A percentile compares a stretch with the other conserved stretches of the same genome.
These are phyloP conservation scores for Caenorhabditis briggsae DNA, from an alignment of 1,140 invertebrate genomes.

Conservation along the genomic window DNA sequence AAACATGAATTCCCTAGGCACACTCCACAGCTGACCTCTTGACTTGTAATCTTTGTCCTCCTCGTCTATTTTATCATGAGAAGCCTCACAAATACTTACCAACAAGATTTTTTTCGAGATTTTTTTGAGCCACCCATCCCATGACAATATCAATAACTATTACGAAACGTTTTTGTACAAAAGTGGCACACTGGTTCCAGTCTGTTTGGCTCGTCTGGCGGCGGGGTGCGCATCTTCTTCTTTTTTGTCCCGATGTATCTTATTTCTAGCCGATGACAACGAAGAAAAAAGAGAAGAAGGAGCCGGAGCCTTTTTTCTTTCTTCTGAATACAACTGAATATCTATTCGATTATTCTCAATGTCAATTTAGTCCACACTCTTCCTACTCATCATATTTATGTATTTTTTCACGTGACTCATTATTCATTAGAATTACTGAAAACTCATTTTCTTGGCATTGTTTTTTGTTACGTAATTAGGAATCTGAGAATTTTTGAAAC, in stretches of 20 bases:
- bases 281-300: background rate
- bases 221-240: background rate
- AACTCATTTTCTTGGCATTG: slow-evolving; percentile 2
- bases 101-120: too few relatives aligned
- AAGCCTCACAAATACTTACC: too few relatives aligned
- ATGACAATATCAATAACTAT: too few relatives aligned
- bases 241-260: slow-evolving; percentile 33
- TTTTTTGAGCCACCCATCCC: too few relatives aligned
- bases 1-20: too few relatives aligned
- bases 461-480: background rate
- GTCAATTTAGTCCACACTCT: slow-evolving; percentile 38
- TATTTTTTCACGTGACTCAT: slow-evolving; percentile 45
- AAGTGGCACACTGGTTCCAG: background rate
- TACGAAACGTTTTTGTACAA: too few relatives aligned
- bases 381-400: background rate
- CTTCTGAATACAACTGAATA: slow-evolving; percentile 28
- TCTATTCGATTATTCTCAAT: slow-evolving; percentile 53
- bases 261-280: slow-evolving; percentile 38
- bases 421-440: background rate
- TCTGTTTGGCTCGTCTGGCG: background rate
- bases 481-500: background rate
- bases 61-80: too few relatives aligned
- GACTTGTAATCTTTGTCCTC: too few relatives aligned
- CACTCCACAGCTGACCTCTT: too few relatives aligned
- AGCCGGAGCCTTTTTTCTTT: background rate